Conservation (phyloP, 1,140 invertebrate genomes). For the Triops cancriformis region DNA sequence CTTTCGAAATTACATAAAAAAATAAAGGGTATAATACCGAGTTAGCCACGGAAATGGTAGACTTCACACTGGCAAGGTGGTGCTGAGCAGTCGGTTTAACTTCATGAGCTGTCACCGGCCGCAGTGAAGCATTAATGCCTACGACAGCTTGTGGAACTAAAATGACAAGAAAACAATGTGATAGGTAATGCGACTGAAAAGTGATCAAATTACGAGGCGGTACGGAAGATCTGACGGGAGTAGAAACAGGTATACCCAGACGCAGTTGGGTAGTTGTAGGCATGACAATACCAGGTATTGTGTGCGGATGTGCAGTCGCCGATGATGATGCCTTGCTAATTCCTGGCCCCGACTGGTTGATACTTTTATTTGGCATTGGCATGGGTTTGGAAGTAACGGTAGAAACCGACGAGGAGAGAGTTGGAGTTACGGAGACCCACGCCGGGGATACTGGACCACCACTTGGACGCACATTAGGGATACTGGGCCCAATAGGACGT, state of each 20-base stretch:
- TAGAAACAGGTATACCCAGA: background rate
- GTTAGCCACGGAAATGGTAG: background rate
- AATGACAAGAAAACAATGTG: background rate
- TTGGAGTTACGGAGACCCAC: slow-evolving; percentile 20
- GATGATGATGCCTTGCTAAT: background rate
- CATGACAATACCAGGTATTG: background rate
- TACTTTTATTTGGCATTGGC: background rate
- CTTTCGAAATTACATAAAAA: too few species aligned
- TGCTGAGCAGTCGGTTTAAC: background rate
- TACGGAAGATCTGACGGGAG: background rate
- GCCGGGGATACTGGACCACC: background rate
- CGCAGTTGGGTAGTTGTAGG: background rate
- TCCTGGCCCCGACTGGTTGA: background rate
- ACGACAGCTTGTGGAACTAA: background rate
- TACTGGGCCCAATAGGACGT: background rate
- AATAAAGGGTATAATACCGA: background rate
- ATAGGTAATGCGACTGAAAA: background rate
- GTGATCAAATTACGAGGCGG: background rate
- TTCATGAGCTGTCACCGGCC: background rate
- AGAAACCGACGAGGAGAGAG: background rate
- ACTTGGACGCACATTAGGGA: background rate
- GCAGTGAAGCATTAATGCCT: background rate
- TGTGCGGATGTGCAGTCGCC: background rate
- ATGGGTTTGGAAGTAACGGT: background rate
- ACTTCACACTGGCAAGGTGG: background rate